Conservation (phyloP, 1,140 invertebrate species). For the Microplitis mediator region DNA sequence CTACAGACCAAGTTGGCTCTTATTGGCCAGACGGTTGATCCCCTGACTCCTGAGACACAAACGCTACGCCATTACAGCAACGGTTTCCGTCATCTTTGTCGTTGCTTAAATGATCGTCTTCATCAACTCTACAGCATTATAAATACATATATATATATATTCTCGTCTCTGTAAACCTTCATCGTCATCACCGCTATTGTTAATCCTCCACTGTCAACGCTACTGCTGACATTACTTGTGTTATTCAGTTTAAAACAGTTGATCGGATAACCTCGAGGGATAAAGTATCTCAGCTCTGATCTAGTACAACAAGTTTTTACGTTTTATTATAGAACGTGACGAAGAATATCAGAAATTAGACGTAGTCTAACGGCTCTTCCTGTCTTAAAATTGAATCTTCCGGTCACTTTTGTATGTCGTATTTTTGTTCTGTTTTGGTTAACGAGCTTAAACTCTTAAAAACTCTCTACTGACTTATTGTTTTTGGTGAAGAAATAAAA, state of each 20-base stretch:
- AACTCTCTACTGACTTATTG: no score
- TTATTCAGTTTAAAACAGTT: conserved; percentile 19
- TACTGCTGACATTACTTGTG: background rate
- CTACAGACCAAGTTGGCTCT: conserved; percentile 38
- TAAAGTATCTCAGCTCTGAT: conserved; percentile 1
- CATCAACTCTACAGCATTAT: background rate
- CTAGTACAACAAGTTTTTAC: background rate
- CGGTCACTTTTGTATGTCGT: no score
- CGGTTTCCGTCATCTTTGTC: conserved; percentile 26
- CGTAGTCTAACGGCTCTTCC: no score
- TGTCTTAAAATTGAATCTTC: no score
- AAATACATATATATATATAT: background rate
- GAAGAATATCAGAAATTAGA: no score
- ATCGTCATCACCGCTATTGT: background rate
- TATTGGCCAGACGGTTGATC: conserved; percentile 54
- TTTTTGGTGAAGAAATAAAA: no score
- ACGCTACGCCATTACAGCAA: conserved; percentile 12
- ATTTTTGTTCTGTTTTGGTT: no score
- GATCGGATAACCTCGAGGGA: background rate
- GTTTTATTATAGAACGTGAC: no score
- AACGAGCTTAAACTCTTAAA: no score
- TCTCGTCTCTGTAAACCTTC: background rate
- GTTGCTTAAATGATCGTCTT: conserved; percentile 19
- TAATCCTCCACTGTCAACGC: background rate
- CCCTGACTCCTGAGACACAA: conserved; percentile 34